Percentiles rank a stretch among this genome's conserved stretches.
These are phyloP conservation scores for Astropecten irregularis DNA, from an alignment of 53 echinoderm and acorn worm species.

Conservation along the genomic window DNA sequence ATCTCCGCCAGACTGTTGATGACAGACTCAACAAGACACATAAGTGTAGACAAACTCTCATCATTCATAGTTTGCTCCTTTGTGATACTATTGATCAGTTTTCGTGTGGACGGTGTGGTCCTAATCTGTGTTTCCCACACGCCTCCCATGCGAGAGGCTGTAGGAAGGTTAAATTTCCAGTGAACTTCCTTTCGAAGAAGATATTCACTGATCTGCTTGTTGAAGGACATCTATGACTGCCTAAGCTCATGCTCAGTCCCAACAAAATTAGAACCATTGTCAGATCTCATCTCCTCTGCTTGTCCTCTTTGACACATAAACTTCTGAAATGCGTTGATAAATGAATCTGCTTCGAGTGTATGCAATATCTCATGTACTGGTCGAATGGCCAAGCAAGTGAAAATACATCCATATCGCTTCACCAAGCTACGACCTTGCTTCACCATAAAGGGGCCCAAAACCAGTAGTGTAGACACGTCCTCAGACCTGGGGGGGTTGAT, in stretches of 20 bases:
- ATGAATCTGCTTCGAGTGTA: slow-evolving; percentile 65
- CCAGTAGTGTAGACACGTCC: too few relatives aligned
- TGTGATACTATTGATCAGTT: slow-evolving; percentile 47
- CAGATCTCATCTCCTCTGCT: slow-evolving; percentile 62
- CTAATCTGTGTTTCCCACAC: slow-evolving; percentile 65
- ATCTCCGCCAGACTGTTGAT: slow-evolving; percentile 38
- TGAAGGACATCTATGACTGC: slow-evolving; percentile 12
- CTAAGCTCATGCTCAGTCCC: slow-evolving; percentile 60
- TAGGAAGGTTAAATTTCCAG: slow-evolving; percentile 76
- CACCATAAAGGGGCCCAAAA: slow-evolving; percentile 70
- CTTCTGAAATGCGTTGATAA: slow-evolving; percentile 62
- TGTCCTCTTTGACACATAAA: slow-evolving; percentile 61
- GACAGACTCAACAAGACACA: slow-evolving; percentile 65
- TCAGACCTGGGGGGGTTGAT: too few relatives aligned
- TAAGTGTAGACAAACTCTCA: slow-evolving; percentile 51
- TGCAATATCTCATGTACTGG: slow-evolving; percentile 71
- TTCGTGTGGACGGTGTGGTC: slow-evolving; percentile 40
- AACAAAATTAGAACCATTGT: too few relatives aligned
- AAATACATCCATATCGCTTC: slow-evolving; percentile 73
- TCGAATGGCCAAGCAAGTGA: slow-evolving; percentile 66
- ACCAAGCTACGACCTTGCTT: too few relatives aligned
- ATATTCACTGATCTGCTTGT: slow-evolving; percentile 40
- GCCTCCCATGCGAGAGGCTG: slow-evolving; percentile 68
- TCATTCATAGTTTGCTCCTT: slow-evolving; percentile 61
- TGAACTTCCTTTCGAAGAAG: slow-evolving; percentile 43